These are phyloP conservation scores for Narcine bancroftii DNA, from an alignment of 2,113 vertebrate species.

Conservation along the genomic window DNA sequence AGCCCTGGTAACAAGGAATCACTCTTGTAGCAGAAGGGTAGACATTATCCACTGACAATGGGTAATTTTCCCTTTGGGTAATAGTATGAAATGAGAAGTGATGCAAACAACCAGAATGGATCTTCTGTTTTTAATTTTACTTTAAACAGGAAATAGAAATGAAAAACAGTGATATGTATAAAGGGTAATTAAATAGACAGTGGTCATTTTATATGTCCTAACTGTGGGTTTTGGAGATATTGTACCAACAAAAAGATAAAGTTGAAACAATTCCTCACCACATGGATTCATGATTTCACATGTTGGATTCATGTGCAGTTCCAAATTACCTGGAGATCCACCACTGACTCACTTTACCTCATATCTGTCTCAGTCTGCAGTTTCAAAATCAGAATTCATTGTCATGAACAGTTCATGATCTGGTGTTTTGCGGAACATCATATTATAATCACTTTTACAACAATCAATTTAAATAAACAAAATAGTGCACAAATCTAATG, in stretches of 20 bases:
- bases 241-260: not conserved
- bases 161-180: not conserved
- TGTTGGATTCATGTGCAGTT: too few relatives aligned
- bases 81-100: not conserved
- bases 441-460: too few relatives aligned
- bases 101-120: not conserved
- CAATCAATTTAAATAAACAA: too few relatives aligned
- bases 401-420: too few relatives aligned
- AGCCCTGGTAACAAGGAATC: too few relatives aligned
- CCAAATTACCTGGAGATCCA: too few relatives aligned
- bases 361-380: too few relatives aligned
- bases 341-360: too few relatives aligned
- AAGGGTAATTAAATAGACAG: not conserved
- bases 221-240: not conserved
- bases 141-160: not conserved
- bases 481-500: too few relatives aligned
- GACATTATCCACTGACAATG: not conserved
- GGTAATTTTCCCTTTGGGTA: not conserved
- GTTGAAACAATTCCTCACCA: not conserved
- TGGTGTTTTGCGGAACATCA: too few relatives aligned
- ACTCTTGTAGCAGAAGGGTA: not conserved
- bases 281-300: too few relatives aligned
- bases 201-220: not conserved
- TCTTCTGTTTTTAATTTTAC: not conserved
- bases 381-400: too few relatives aligned